A percentile compares a stretch with the other conserved stretches of the same genome.
Conservation (phyloP, 1,140 invertebrate genomes). For the Gryllus bimaculatus region DNA sequence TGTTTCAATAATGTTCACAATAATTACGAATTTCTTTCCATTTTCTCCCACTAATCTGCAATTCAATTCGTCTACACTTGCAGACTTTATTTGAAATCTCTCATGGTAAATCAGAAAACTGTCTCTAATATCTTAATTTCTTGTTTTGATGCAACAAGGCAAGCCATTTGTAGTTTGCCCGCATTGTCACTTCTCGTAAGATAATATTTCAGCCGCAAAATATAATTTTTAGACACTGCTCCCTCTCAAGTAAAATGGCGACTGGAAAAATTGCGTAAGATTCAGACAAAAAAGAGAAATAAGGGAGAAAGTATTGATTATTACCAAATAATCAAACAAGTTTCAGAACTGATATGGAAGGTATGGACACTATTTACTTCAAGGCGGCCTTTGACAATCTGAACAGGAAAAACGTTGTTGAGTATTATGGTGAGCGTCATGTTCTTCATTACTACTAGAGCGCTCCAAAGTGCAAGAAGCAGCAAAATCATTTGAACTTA, state of each 20-base stretch:
- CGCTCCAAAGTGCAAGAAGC: too few species aligned
- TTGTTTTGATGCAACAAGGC: slow-evolving; percentile 92
- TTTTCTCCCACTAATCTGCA: slow-evolving; percentile 92
- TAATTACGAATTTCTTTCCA: slow-evolving; percentile 92
- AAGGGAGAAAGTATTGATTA: too few species aligned
- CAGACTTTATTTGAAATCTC: slow-evolving; percentile 92
- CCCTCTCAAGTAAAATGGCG: slow-evolving; percentile 33
- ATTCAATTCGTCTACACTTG: slow-evolving; percentile 95
- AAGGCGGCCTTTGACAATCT: too few species aligned
- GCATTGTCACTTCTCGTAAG: slow-evolving; percentile 10
- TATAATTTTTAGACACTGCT: slow-evolving; percentile 28
- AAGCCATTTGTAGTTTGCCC: slow-evolving; percentile 70
- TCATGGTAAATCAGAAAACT: slow-evolving; percentile 91
- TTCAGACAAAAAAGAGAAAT: too few species aligned
- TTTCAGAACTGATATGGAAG: too few species aligned
- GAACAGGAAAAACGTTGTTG: too few species aligned
- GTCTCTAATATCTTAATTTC: slow-evolving; percentile 94
- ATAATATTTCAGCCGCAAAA: slow-evolving; percentile 20
- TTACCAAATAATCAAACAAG: too few species aligned
- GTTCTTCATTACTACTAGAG: too few species aligned
- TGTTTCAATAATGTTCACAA: slow-evolving; percentile 97
- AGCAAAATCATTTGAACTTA: too few species aligned
- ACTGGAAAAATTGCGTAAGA: too few species aligned
- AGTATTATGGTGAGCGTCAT: too few species aligned
- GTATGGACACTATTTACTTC: too few species aligned